These are phyloP conservation scores for Cepphus grylle DNA, from an alignment of 2,113 vertebrate species.

Conservation along the genomic window DNA sequence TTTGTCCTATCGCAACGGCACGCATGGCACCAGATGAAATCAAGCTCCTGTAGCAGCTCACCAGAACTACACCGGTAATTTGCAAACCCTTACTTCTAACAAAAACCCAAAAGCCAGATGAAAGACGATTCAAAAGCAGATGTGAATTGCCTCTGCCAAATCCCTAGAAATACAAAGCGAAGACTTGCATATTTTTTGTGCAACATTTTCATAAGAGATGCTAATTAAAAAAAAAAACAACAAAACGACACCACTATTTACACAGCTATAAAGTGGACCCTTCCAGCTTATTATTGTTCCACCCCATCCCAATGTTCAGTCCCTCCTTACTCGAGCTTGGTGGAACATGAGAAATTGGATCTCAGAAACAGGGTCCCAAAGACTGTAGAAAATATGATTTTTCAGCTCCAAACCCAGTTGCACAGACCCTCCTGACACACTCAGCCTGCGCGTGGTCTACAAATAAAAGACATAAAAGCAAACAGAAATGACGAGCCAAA, in stretches of 20 bases:
- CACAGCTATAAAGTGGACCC: fast-evolving
- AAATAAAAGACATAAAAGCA: background rate
- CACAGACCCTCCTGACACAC: background rate
- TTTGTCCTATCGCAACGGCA: too few species aligned
- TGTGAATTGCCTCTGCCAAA: background rate
- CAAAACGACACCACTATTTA: too few species aligned
- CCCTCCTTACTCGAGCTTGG: background rate
- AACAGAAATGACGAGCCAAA: background rate
- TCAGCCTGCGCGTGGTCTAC: fast-evolving
- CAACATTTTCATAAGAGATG: background rate
- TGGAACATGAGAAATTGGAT: fast-evolving
- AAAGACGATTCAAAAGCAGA: background rate
- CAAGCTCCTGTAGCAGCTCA: background rate
- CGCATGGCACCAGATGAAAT: background rate
- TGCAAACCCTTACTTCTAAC: background rate
- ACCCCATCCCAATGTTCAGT: fast-evolving
- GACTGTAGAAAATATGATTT: background rate
- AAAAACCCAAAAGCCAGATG: background rate
- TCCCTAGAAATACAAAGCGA: fast-evolving
- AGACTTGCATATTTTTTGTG: background rate
- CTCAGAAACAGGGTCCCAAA: background rate
- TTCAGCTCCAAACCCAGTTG: background rate
- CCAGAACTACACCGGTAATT: background rate
- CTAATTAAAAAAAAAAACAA: background rate
- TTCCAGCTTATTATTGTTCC: background rate